Base-by-base conservation (phyloP, 53 echinoderm and acorn worm genomes). In the Antedon mediterranea region DNA sequence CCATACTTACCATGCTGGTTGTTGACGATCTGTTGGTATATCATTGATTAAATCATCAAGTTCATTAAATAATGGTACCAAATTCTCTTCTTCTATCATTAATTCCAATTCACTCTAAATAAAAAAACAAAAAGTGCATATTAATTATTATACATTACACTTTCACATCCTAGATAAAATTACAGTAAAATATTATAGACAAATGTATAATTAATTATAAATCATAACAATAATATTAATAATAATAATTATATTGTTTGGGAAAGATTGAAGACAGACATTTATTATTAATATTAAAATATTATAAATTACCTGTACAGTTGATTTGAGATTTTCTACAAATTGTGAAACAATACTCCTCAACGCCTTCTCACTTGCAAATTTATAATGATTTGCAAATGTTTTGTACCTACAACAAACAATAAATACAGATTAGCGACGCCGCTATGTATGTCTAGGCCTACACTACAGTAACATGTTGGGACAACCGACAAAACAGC, bases 61-160 rank as follows among this genome's bases (percentile, higher is more conserved):
- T 37, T 90, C 84, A 79, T 98, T 98, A 72, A 89, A 98, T 15
- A 98, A 71, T 43, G 87, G 86, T 43, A 98, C 88, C 28, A 98
- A 71, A 81, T 90, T 84, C 77, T 98, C 98, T 80, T 98, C 92
- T 26, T 81, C 75, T 30, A 98, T 93, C 98, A 98, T 93, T 43
- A 90, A 79, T 34, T 98, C 90, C 33, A 98, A 71, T 75, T 98
- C 98, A 78, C 77, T 84, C 98, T 98, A 82, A 72, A 72, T 79
- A 33, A 18, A 28, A 75, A 32, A 37, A 6, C 37, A 6, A 11
- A n/a, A 11, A 37, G 37, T 37, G 37, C 37, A 37, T 37, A 37
- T 11, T n/a, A n/a, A n/a, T n/a, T n/a, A n/a, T n/a, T n/a, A n/a
- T n/a, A n/a, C n/a, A n/a, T n/a, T n/a, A n/a, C n/a, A n/a, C n/a